A percentile compares a stretch with the other conserved stretches of the same genome.
Evolutionary conservation across 2,797 vertebrate species (phyloP).

Genomic region (Enteromius viviparus): DNA sequence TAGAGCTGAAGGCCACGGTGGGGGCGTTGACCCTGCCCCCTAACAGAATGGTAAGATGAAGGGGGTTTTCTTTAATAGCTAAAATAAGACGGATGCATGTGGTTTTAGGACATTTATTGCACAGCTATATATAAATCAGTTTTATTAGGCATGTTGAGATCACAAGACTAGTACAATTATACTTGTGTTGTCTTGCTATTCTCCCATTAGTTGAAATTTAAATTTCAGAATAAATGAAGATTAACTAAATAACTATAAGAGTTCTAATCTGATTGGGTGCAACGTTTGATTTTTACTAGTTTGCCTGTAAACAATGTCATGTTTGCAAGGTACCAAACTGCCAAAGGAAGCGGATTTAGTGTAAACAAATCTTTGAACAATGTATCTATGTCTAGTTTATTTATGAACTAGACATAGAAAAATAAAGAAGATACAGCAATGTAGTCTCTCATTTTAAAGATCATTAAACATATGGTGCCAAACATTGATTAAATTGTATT

Average conservation of each 20-base stretch:
- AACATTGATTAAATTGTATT: background rate
- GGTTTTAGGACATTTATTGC: background rate
- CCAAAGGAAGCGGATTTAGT: background rate
- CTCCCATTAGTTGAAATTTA: background rate
- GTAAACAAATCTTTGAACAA: background rate
- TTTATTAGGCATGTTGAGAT: background rate
- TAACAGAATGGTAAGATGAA: constrained; percentile 72
- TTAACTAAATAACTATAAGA: background rate
- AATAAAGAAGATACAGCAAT: background rate
- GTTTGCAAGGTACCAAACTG: background rate
- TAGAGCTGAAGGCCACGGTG: constrained; percentile 88
- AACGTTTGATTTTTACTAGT: background rate
- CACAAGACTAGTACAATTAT: background rate
- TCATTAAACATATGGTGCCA: background rate
- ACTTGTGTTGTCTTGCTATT: background rate
- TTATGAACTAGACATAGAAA: background rate
- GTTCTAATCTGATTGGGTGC: background rate
- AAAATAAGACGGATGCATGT: background rate
- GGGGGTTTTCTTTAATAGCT: background rate
- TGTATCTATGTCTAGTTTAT: background rate
- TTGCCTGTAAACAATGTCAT: background rate
- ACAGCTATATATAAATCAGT: background rate
- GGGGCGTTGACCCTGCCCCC: constrained; percentile 88
- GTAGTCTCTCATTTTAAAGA: background rate
- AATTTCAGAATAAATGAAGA: background rate